Conservation (phyloP, 2,797 vertebrate genomes). For the Microtus obscurus region DNA sequence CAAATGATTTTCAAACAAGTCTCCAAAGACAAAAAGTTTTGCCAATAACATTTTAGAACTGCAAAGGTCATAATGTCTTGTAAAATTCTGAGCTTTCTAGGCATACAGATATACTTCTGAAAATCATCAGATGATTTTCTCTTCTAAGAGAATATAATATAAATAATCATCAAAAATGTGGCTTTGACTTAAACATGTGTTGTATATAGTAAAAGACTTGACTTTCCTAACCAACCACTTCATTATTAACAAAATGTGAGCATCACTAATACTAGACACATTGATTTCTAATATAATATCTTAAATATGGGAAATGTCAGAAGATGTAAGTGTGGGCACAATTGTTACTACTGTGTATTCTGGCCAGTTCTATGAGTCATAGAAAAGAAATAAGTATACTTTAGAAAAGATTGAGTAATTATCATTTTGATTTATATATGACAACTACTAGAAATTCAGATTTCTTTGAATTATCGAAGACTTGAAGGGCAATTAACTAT, state of each 20-base stretch:
- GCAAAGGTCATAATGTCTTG: background rate
- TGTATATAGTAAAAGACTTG: background rate
- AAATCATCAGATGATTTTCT: background rate
- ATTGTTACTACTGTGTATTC: background rate
- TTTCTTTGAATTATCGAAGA: background rate
- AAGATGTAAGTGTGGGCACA: background rate
- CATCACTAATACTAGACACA: background rate
- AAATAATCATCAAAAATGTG: background rate
- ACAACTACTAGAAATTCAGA: background rate
- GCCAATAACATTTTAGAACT: background rate
- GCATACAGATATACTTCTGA: background rate
- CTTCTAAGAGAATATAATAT: background rate
- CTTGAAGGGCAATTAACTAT: background rate
- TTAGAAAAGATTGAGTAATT: slow-evolving; percentile 10
- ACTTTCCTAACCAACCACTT: background rate
- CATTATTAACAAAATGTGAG: background rate
- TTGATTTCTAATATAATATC: background rate
- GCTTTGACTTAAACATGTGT: background rate
- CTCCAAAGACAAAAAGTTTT: background rate
- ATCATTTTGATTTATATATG: background rate
- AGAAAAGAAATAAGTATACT: background rate
- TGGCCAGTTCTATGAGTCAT: background rate
- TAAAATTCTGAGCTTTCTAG: slow-evolving; percentile 6
- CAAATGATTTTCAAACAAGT: slow-evolving; percentile 7
- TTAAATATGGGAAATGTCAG: background rate